These are phyloP conservation scores for Carapus acus DNA, from an alignment of 2,797 vertebrate genomes.

Conservation along the genomic window DNA sequence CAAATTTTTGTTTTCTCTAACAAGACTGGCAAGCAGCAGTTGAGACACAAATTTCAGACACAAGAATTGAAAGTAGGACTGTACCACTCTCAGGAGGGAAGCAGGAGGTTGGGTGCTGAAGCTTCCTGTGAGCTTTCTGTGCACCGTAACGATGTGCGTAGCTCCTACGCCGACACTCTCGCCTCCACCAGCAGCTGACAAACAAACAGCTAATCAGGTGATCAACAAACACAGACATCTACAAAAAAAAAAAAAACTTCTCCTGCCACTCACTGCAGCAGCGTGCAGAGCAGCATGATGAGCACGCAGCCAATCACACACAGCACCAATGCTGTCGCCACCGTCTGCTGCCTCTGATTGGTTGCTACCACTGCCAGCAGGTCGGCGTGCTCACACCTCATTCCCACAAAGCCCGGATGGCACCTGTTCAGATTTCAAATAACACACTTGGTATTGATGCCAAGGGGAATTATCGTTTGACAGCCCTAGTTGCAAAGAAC, in stretches of 20 bases:
- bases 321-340: conserved; percentile 84
- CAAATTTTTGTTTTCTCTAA: neutral
- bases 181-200: conserved; percentile 83
- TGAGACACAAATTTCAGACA: neutral
- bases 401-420: conserved; percentile 82
- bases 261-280: conserved; percentile 83
- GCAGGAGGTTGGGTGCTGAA: conserved; percentile 72
- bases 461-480: too few species aligned
- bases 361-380: conserved; percentile 92
- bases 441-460: too few species aligned
- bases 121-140: conserved; percentile 74
- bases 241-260: too few species aligned
- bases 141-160: conserved; percentile 64
- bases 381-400: conserved; percentile 90
- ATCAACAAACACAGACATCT: too few species aligned
- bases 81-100: conserved; percentile 84
- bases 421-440: too few species aligned
- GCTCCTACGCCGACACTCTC: conserved; percentile 76
- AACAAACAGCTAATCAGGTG: conserved; percentile 21
- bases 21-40: too few species aligned
- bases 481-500: too few species aligned
- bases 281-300: conserved; percentile 79
- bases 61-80: conserved; percentile 9
- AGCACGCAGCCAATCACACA: conserved; percentile 81
- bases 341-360: conserved; percentile 86